Percentiles rank a stretch among this genome's conserved stretches.
Conservation (phyloP, 2,113 vertebrate genomes). For the Centropus unirufus region DNA sequence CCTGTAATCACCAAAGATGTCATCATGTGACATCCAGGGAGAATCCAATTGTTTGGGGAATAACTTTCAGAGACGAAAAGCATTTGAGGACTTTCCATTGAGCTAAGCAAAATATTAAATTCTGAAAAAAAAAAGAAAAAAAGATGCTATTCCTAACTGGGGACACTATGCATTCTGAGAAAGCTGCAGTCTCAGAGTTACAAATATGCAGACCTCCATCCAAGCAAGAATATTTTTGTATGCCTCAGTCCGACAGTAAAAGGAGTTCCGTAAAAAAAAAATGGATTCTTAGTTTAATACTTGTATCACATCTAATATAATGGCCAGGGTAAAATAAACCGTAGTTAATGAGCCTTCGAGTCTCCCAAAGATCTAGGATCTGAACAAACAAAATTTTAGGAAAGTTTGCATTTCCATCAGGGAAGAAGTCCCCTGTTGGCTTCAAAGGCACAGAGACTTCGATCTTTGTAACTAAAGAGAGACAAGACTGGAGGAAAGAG, state of each 20-base stretch:
- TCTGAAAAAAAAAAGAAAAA: conserved; percentile 16
- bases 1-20: background rate
- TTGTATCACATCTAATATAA: background rate
- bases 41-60: conserved; percentile 11
- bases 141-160: background rate
- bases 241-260: conserved; percentile 1
- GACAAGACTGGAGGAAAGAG: background rate
- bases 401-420: background rate
- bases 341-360: background rate
- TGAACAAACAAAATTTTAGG: background rate
- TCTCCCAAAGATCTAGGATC: background rate
- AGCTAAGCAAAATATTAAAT: conserved; percentile 6
- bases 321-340: background rate
- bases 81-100: conserved; percentile 12
- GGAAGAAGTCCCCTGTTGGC: background rate
- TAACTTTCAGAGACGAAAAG: conserved; percentile 11
- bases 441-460: background rate
- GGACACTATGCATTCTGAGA: background rate
- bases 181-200: background rate
- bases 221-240: background rate
- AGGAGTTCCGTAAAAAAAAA: background rate
- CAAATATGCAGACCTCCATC: conserved; percentile 19
- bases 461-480: background rate
- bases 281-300: background rate
- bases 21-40: conserved; percentile 19